phyloP scores from a whole-genome alignment of 2,797 vertebrate species.

The Galagoides demidoff region DNA sequence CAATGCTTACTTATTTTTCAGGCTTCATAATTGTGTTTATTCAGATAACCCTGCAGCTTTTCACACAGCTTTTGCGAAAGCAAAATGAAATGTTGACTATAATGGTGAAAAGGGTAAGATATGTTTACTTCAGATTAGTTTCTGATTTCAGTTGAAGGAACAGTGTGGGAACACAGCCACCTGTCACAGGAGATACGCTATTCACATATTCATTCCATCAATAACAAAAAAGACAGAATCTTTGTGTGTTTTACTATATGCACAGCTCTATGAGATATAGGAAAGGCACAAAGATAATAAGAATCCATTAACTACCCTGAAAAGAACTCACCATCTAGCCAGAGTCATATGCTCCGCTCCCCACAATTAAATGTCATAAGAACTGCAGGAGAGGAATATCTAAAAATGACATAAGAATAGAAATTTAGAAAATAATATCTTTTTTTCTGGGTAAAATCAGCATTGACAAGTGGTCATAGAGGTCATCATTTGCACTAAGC shows the following conservation, averaged over 20 bases:
- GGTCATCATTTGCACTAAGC: not conserved
- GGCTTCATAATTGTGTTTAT: not conserved
- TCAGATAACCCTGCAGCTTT: not conserved
- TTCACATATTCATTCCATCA: not conserved
- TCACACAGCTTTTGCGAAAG: not conserved
- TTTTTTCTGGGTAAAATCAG: not conserved
- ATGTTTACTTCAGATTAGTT: constrained; percentile 28
- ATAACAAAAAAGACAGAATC: not conserved
- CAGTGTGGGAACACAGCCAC: not conserved
- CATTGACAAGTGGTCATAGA: not conserved
- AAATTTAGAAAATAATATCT: not conserved
- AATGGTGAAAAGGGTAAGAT: not conserved
- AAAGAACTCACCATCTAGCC: not conserved
- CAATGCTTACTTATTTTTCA: constrained; percentile 36
- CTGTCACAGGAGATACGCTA: not conserved
- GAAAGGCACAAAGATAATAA: not conserved
- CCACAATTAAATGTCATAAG: not conserved
- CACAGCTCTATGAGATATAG: not conserved
- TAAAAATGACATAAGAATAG: not conserved
- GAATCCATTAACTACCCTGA: not conserved
- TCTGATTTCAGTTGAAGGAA: constrained; percentile 47
- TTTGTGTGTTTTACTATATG: not conserved
- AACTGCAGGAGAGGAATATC: not conserved
- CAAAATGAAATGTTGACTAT: not conserved
- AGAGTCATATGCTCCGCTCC: not conserved